phyloP scores from a whole-genome alignment of 2,797 vertebrate genomes.

The Helarctos malayanus region DNA sequence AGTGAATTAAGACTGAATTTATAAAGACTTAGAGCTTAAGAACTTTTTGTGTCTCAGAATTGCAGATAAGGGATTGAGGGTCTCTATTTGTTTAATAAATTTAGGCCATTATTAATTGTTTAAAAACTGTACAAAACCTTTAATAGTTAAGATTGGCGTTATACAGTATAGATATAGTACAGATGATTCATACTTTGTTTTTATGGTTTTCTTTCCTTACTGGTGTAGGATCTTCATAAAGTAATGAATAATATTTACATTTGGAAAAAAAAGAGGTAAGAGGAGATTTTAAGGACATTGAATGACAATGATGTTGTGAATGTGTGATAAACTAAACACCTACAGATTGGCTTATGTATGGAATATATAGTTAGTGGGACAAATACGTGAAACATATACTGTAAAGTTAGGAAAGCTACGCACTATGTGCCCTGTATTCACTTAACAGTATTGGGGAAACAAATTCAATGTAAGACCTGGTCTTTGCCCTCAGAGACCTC shows the following conservation, averaged over 20 bases:
- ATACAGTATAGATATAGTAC: neutral
- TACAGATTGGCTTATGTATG: neutral
- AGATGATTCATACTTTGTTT: neutral
- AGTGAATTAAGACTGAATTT: constrained; percentile 18
- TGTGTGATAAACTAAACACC: neutral
- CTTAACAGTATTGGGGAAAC: neutral
- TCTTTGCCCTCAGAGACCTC: neutral
- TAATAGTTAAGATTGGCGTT: neutral
- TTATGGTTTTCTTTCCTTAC: neutral
- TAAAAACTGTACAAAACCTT: neutral
- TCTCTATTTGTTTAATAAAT: constrained; percentile 7
- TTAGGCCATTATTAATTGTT: neutral
- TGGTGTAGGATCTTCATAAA: neutral
- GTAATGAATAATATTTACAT: constrained; percentile 21
- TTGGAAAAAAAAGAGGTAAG: neutral
- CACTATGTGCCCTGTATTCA: neutral
- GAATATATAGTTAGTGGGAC: neutral
- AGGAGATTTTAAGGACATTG: constrained; percentile 5
- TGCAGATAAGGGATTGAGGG: neutral
- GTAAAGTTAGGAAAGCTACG: neutral
- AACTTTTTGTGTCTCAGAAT: neutral
- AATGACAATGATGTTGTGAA: neutral
- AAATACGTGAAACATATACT: neutral
- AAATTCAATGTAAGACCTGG: neutral
- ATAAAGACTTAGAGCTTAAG: neutral